Evolutionary conservation across 2,113 vertebrate genomes (phyloP).

Genomic region (Podiceps cristatus): DNA sequence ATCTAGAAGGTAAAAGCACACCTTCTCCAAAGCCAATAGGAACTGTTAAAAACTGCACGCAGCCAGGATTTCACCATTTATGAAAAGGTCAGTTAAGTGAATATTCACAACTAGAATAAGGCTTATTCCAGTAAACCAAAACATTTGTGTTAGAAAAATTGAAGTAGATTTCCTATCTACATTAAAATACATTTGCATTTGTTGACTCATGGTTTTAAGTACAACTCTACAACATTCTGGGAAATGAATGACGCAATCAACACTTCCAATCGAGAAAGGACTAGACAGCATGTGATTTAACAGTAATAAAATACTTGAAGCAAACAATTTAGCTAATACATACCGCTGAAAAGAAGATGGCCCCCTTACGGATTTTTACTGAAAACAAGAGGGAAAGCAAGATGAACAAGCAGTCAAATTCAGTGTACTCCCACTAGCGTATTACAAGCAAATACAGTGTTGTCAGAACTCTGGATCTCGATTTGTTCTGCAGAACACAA

Average conservation of each 20-base stretch:
- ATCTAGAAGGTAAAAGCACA: background rate
- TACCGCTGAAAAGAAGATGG: background rate
- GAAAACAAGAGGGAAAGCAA: background rate
- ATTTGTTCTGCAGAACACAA: background rate
- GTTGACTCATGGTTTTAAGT: background rate
- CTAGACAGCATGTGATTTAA: background rate
- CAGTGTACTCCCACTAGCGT: background rate
- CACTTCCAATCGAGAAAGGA: background rate
- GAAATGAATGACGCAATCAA: background rate
- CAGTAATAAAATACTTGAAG: background rate
- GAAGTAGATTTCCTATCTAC: background rate
- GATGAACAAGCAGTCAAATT: background rate
- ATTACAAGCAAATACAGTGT: background rate
- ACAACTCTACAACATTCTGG: background rate
- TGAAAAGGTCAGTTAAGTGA: background rate
- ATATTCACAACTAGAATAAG: background rate
- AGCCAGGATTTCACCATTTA: background rate
- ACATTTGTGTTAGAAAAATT: background rate
- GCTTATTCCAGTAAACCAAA: conserved; percentile 1
- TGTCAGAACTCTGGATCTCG: background rate
- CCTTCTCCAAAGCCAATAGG: background rate
- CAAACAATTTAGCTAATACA: background rate
- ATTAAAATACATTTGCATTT: background rate
- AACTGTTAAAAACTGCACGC: background rate
- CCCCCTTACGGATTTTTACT: background rate